These are phyloP conservation scores for Fregata magnificens DNA, from an alignment of 2,113 vertebrate genomes.

Conservation along the genomic window DNA sequence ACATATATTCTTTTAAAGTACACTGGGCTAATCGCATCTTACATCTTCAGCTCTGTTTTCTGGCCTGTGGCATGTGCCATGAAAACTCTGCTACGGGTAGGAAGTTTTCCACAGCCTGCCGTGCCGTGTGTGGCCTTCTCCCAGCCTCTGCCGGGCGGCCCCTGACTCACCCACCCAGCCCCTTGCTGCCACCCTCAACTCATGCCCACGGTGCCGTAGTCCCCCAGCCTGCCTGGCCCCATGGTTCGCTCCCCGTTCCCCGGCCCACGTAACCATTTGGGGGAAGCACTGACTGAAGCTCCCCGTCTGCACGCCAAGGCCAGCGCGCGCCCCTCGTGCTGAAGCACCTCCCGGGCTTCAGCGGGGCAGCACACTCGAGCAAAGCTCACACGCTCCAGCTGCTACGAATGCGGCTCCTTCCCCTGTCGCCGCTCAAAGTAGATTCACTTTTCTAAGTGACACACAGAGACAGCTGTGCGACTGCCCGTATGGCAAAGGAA, in stretches of 20 bases:
- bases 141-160: neutral
- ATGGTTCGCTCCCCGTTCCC: neutral
- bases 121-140: neutral
- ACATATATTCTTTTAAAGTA: neutral
- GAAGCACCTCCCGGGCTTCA: neutral
- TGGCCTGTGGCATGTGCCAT: neutral
- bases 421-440: neutral
- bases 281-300: neutral
- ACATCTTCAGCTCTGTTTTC: neutral
- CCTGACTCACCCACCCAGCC: neutral
- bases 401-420: neutral
- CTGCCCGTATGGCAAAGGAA: neutral
- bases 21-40: neutral
- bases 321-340: neutral
- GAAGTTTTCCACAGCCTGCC: neutral
- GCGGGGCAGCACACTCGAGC: neutral
- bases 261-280: rapidly evolving
- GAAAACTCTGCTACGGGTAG: neutral
- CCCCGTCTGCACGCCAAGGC: no score
- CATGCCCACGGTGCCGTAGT: rapidly evolving
- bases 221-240: neutral
- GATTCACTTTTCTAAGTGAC: neutral
- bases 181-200: neutral
- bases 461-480: neutral
- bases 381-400: neutral